These are phyloP conservation scores for Microplitis mediator DNA, from an alignment of 1,140 invertebrate species.

Conservation along the genomic window DNA sequence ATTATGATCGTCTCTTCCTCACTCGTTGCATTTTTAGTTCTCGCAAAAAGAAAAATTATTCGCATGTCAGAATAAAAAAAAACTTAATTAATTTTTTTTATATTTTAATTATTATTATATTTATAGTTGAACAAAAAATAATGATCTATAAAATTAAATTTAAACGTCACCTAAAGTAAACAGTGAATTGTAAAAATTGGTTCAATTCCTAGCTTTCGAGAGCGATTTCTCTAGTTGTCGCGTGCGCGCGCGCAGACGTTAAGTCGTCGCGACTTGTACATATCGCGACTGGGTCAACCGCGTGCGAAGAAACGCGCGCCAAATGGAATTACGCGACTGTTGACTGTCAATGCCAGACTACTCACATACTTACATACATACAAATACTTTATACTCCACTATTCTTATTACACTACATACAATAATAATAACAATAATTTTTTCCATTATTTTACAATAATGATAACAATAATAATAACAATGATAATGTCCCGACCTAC, in stretches of 20 bases:
- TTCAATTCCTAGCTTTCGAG: slow-evolving; percentile 28
- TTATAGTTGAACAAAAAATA: neutral
- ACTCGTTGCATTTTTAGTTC: slow-evolving; percentile 15
- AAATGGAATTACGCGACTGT: slow-evolving; percentile 21
- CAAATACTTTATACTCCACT: neutral
- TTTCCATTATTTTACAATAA: too few relatives aligned
- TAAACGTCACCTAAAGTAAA: neutral
- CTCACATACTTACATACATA: neutral
- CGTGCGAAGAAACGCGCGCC: slow-evolving; percentile 28
- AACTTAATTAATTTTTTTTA: neutral
- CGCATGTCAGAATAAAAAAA: too few relatives aligned
- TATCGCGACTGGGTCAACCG: slow-evolving; percentile 44
- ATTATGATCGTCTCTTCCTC: slow-evolving; percentile 14
- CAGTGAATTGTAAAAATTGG: slow-evolving; percentile 9
- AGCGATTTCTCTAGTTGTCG: slow-evolving; percentile 27
- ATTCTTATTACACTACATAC: too few relatives aligned
- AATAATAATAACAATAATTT: neutral
- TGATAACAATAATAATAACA: too few relatives aligned
- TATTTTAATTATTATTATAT: neutral
- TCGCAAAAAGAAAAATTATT: neutral
- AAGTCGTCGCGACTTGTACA: neutral
- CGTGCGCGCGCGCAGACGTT: neutral
- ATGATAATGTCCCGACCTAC: slow-evolving; percentile 5
- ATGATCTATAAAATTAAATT: neutral
- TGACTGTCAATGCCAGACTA: slow-evolving; percentile 25